Conservation (phyloP, 2,113 vertebrate species). For the Campylorhamphus procurvoides region DNA sequence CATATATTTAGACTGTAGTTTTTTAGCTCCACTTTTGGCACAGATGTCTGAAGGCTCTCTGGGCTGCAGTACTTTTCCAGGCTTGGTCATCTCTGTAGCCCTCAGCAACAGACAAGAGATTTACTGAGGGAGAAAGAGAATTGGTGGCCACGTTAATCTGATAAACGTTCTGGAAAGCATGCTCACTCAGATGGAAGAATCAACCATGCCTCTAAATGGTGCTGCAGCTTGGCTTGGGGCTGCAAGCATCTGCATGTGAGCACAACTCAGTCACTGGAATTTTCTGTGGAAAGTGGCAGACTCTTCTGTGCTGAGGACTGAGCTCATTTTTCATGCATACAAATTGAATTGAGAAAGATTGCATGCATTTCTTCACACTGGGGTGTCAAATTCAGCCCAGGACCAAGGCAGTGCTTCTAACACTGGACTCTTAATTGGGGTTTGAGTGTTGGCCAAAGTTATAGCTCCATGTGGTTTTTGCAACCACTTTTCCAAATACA, state of each 20-base stretch:
- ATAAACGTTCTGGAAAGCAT: conserved; percentile 76
- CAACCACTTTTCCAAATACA: background rate
- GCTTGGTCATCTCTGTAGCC: conserved; percentile 48
- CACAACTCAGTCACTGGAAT: background rate
- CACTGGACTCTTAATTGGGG: background rate
- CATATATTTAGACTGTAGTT: background rate
- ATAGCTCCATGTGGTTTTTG: background rate
- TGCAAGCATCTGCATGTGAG: conserved; percentile 43
- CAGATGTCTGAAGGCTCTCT: background rate
- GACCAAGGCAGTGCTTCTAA: background rate
- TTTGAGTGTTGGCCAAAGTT: background rate
- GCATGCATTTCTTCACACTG: background rate
- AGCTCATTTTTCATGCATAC: background rate
- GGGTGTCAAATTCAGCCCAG: background rate
- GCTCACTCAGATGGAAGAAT: conserved; percentile 69
- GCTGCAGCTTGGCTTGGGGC: conserved; percentile 60
- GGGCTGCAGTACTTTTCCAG: background rate
- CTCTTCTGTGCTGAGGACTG: background rate
- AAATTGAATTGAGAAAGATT: background rate
- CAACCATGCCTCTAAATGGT: conserved; percentile 43
- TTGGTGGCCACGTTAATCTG: conserved; percentile 72
- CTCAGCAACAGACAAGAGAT: conserved; percentile 22
- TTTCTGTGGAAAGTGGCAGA: background rate
- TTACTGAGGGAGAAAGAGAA: conserved; percentile 18
- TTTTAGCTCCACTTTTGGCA: background rate